Conservation (phyloP, 2,113 vertebrate genomes). For the Ceratotherium simum region DNA sequence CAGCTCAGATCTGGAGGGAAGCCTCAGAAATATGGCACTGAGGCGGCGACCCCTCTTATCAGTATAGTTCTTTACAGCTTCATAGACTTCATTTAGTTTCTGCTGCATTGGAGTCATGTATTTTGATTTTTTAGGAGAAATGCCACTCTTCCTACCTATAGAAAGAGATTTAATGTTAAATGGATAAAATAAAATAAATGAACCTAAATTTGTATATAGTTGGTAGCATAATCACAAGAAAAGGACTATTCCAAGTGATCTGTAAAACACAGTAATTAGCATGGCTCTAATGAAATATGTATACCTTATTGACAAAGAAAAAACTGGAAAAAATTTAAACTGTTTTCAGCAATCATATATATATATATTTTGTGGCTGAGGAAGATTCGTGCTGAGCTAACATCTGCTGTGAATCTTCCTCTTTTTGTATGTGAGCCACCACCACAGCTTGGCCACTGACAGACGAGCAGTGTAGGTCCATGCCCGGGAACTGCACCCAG, state of each 20-base stretch:
- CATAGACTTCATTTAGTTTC: constrained; percentile 98
- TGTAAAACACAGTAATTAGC: constrained; percentile 22
- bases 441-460: too few species aligned
- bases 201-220: neutral
- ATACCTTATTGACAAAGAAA: constrained; percentile 5
- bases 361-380: too few species aligned
- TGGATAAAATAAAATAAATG: constrained; percentile 48
- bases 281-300: neutral
- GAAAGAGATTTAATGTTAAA: constrained; percentile 52
- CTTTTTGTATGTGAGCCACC: too few species aligned
- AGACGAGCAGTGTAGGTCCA: too few species aligned
- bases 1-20: constrained; percentile 98
- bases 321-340: constrained; percentile 25
- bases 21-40: constrained; percentile 97
- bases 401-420: too few species aligned
- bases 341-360: constrained; percentile 1
- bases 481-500: too few species aligned
- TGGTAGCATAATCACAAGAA: constrained; percentile 1
- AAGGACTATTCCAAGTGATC: neutral
- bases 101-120: constrained; percentile 98
- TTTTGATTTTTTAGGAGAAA: constrained; percentile 98
- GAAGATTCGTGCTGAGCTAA: too few species aligned
- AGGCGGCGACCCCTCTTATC: constrained; percentile 98
- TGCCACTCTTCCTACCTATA: constrained; percentile 96
- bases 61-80: constrained; percentile 98